Conservation (phyloP, 1,140 invertebrate genomes). For the Limonius californicus region DNA sequence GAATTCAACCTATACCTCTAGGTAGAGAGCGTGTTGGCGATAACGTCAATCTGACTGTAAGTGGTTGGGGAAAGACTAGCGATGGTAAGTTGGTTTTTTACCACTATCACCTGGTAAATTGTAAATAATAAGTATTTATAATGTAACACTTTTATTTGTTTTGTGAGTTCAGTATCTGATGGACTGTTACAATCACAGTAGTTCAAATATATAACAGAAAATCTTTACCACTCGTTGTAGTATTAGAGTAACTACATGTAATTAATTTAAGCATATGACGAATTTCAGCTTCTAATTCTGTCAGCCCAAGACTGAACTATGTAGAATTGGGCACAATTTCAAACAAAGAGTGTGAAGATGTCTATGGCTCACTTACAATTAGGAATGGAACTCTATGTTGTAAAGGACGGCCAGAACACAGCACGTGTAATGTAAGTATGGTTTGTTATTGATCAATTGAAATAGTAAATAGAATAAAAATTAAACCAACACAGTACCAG, state of each 20-base stretch:
- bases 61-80: conserved; percentile 34
- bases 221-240: no score
- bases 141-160: no score
- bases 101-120: no score
- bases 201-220: no score
- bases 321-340: conserved; percentile 30
- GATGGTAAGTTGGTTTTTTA: conserved; percentile 24
- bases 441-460: background rate
- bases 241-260: no score
- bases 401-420: conserved; percentile 25
- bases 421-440: conserved; percentile 31
- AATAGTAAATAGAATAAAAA: no score
- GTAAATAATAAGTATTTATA: no score
- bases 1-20: conserved; percentile 23
- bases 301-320: conserved; percentile 27
- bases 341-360: conserved; percentile 22
- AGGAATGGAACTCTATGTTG: conserved; percentile 29
- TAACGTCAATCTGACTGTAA: conserved; percentile 26
- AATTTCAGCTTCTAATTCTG: conserved; percentile 21
- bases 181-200: no score
- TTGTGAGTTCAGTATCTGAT: no score
- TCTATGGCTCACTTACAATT: conserved; percentile 21
- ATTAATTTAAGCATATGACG: no score
- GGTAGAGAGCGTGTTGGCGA: background rate
- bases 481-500: no score